A percentile compares a stretch with the other conserved stretches of the same genome.
Conservation (phyloP, 2,888 invertebrate genomes). For the Lycocerus yunnanus region DNA sequence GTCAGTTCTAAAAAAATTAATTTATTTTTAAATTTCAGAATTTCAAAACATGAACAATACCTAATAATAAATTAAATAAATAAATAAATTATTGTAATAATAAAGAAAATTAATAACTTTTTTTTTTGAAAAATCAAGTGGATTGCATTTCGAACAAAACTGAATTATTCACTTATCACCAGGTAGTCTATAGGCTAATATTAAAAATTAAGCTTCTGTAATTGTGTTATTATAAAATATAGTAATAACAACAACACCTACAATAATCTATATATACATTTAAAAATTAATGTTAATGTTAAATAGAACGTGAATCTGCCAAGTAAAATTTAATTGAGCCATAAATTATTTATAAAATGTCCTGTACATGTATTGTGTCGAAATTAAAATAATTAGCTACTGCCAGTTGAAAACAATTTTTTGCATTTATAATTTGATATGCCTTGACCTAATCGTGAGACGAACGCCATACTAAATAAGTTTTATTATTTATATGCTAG, state of each 20-base stretch:
- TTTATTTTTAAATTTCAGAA: too few species aligned
- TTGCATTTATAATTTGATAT: slow-evolving; percentile 15
- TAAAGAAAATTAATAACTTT: too few species aligned
- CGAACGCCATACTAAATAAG: slow-evolving; percentile 10
- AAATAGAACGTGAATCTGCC: background rate
- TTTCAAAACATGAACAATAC: too few species aligned
- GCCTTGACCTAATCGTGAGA: slow-evolving; percentile 28
- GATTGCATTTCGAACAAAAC: too few species aligned
- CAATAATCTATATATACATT: too few species aligned
- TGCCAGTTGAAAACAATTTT: slow-evolving; percentile 23
- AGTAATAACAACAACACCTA: background rate
- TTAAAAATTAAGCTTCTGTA: too few species aligned
- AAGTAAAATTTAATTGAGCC: background rate
- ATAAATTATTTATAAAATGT: background rate
- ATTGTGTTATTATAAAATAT: background rate
- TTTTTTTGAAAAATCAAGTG: too few species aligned
- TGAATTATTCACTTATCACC: too few species aligned
- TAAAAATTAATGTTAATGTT: background rate
- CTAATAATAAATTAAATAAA: too few species aligned
- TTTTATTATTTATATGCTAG: slow-evolving; percentile 1
- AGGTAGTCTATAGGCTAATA: too few species aligned
- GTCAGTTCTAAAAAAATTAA: too few species aligned
- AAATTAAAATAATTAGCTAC: slow-evolving; percentile 28
- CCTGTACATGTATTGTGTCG: background rate
- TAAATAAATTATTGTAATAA: too few species aligned